A percentile compares a stretch with the other conserved stretches of the same genome.
phyloP scores from a whole-genome alignment of 2,888 invertebrate species.

The Parascotia fuliginaria region DNA sequence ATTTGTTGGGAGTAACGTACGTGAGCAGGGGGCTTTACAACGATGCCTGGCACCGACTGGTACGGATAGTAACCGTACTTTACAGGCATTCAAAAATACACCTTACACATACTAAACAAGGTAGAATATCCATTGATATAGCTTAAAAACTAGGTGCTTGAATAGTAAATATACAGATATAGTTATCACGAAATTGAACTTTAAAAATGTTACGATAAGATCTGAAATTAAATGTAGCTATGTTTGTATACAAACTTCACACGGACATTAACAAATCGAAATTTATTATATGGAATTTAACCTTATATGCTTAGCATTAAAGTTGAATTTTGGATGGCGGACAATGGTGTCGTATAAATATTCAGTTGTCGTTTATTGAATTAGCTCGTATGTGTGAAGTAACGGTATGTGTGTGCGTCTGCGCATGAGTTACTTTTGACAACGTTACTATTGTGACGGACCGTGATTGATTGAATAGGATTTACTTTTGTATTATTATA shows the following conservation, averaged over 20 bases:
- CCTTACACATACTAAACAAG: conserved; percentile 36
- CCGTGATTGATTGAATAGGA: conserved; percentile 42
- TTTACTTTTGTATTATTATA: neutral
- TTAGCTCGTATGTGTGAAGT: conserved; percentile 54
- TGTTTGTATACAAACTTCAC: conserved; percentile 33
- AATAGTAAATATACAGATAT: conserved; percentile 18
- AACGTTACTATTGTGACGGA: conserved; percentile 41
- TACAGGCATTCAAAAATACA: conserved; percentile 38
- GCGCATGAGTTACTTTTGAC: conserved; percentile 41
- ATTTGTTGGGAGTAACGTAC: conserved; percentile 27
- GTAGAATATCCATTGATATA: conserved; percentile 33
- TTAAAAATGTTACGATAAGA: conserved; percentile 46
- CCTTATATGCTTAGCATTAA: conserved; percentile 9
- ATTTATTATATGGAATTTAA: conserved; percentile 21
- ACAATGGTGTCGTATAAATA: conserved; percentile 22
- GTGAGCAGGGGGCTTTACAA: conserved; percentile 53
- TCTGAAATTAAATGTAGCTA: conserved; percentile 35
- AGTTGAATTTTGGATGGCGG: conserved; percentile 31
- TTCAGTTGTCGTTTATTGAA: conserved; percentile 47
- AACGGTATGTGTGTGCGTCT: conserved; percentile 50
- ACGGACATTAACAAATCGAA: conserved; percentile 20
- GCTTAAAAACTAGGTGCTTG: conserved; percentile 19
- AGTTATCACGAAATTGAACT: conserved; percentile 56
- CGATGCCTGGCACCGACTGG: conserved; percentile 74
- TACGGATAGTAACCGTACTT: conserved; percentile 50